Conservation (phyloP, 2,888 invertebrate genomes). For the Oligia strigilis region DNA sequence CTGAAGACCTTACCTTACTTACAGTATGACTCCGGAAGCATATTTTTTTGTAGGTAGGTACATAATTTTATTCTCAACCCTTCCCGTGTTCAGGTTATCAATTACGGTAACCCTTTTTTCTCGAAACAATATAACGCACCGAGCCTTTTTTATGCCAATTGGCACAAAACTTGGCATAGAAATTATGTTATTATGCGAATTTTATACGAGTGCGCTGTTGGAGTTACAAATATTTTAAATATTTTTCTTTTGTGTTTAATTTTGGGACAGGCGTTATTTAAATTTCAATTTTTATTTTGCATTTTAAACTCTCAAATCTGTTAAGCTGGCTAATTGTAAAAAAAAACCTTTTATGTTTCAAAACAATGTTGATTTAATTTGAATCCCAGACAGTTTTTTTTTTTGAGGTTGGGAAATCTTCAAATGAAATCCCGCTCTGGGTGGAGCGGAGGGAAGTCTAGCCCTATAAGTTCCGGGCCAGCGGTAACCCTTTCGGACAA, state of each 20-base stretch:
- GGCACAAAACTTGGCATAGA: constrained; percentile 63
- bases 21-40: constrained; percentile 61
- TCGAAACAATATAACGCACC: constrained; percentile 67
- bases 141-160: constrained; percentile 66
- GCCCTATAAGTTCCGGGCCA: too few species aligned
- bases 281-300: constrained; percentile 30
- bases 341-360: neutral
- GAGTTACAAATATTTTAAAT: constrained; percentile 49
- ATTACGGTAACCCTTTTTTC: constrained; percentile 68
- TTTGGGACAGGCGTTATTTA: constrained; percentile 37
- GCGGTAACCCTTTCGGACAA: too few species aligned
- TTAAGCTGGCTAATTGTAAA: neutral
- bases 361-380: neutral
- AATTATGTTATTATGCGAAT: constrained; percentile 71
- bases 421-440: too few species aligned
- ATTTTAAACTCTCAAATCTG: neutral
- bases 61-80: constrained; percentile 67
- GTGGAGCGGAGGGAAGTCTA: too few species aligned
- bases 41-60: constrained; percentile 58
- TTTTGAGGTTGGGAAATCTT: too few species aligned
- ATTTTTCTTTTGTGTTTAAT: constrained; percentile 31
- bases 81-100: constrained; percentile 67
- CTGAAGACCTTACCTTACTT: constrained; percentile 49
- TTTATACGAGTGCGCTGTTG: constrained; percentile 55
- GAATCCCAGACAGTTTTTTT: too few species aligned